Base-by-base conservation (phyloP, 2,113 vertebrate genomes). In the Heloderma charlesbogerti region DNA sequence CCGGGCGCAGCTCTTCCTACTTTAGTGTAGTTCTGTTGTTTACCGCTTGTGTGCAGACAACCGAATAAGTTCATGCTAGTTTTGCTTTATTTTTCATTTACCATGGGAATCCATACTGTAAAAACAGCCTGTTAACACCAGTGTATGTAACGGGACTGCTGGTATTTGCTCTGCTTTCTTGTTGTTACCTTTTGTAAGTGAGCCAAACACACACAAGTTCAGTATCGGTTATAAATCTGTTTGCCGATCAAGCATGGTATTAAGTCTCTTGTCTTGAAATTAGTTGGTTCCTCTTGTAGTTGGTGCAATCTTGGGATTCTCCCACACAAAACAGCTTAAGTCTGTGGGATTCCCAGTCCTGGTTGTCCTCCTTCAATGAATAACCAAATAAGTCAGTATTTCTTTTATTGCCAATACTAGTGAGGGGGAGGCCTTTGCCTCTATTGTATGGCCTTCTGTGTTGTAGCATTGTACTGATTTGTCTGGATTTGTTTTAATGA, bases 401-500 rank as follows among this genome's bases (percentile, higher is more conserved):
- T 40, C n/a, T 75, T 75, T 81, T 34, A 81, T 81, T 13, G 57
- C 72, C 37, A 37, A 37, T 18, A 16, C 16, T 87, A 15, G 16
- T 74, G 7, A 77, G 29, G 31, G 15, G 51, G 51, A n/a, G 8
- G 27, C 8, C 0, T 6, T 2, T 67, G 40, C 43, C 60, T 66
- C 63, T 78, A 25, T 57, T 87, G 7, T 78, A 37, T 78, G 48
- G 4, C 37, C 0, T 63, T 63, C 22, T 80, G 1, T 67, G 77
- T 43, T 88, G 2, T 43, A 80, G 43, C 31, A 25, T 69, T 67
- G 7, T 48, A 37, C 29, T 34, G 60, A 69, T 88, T 78, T 63
- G 27, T 86, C 86, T 75, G 71, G 37, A 45, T 88, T 87, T n/a
- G 20, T 66, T 79, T 57, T 66, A 78, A 78, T 78, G 87, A 79